phyloP scores from a whole-genome alignment of 2,797 vertebrate species.

The Gastrophryne carolinensis region DNA sequence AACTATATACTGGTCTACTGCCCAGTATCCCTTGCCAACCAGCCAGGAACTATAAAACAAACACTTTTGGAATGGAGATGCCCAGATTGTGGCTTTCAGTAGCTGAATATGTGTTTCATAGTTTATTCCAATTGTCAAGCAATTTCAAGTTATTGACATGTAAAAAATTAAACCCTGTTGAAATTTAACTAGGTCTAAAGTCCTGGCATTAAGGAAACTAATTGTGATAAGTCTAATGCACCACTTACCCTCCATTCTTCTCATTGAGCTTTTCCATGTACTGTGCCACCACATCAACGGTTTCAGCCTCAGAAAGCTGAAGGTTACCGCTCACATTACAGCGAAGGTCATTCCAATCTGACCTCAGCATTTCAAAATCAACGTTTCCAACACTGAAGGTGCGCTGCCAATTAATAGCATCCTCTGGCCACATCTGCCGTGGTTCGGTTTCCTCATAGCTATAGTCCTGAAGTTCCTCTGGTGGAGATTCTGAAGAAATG shows the following conservation, averaged over 20 bases:
- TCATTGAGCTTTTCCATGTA: constrained; percentile 96
- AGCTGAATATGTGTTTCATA: too few relatives aligned
- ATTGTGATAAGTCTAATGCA: background rate
- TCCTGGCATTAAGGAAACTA: too few relatives aligned
- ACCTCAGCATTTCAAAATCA: constrained; percentile 95
- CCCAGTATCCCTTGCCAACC: too few relatives aligned
- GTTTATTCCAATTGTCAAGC: too few relatives aligned
- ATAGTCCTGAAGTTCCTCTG: constrained; percentile 77
- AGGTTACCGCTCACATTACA: constrained; percentile 97
- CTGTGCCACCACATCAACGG: constrained; percentile 90
- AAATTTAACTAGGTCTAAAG: too few relatives aligned
- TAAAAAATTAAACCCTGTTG: too few relatives aligned
- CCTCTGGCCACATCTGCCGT: constrained; percentile 87
- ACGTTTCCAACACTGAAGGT: constrained; percentile 92
- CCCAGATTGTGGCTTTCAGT: too few relatives aligned
- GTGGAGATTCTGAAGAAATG: constrained; percentile 45
- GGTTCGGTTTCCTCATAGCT: constrained; percentile 80
- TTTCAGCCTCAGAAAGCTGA: constrained; percentile 90
- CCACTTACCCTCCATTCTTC: constrained; percentile 82
- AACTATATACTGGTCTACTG: too few relatives aligned
- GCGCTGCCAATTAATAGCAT: constrained; percentile 95
- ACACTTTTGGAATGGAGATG: too few relatives aligned
- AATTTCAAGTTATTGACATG: too few relatives aligned
- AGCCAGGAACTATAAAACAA: too few relatives aligned
- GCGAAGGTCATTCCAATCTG: constrained; percentile 96